Percentiles rank a stretch among this genome's conserved stretches.
phyloP scores from a whole-genome alignment of 1,140 invertebrate species.

The Heliconius congener region DNA sequence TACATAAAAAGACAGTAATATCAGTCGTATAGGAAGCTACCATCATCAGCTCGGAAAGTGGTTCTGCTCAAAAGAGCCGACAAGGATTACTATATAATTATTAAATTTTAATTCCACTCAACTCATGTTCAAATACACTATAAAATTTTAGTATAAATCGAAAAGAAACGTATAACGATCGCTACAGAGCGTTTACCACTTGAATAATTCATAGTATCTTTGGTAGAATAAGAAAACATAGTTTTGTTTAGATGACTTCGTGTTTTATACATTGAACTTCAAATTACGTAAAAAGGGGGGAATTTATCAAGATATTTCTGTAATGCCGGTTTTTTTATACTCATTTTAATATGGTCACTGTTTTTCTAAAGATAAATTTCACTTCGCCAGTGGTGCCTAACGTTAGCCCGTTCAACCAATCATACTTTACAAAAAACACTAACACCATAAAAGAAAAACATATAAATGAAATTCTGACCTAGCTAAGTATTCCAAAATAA shows the following conservation, averaged over 20 bases:
- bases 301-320: neutral
- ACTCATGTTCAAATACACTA: neutral
- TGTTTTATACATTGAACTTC: conserved; percentile 1
- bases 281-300: neutral
- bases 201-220: neutral
- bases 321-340: neutral
- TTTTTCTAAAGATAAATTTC: neutral
- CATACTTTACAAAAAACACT: neutral
- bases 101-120: too few relatives aligned
- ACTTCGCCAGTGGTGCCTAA: too few relatives aligned
- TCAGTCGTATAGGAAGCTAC: too few relatives aligned
- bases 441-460: neutral
- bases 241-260: neutral
- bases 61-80: too few relatives aligned
- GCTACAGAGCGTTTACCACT: neutral
- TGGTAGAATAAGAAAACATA: neutral
- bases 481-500: neutral
- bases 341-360: too few relatives aligned
- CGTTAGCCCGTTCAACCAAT: too few relatives aligned
- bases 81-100: too few relatives aligned
- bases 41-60: too few relatives aligned
- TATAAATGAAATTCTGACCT: neutral
- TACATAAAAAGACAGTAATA: too few relatives aligned
- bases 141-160: neutral
- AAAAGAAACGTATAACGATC: neutral